Evolutionary conservation across 2,797 vertebrate species (phyloP).

Genomic region (Austrolebias charrua): DNA sequence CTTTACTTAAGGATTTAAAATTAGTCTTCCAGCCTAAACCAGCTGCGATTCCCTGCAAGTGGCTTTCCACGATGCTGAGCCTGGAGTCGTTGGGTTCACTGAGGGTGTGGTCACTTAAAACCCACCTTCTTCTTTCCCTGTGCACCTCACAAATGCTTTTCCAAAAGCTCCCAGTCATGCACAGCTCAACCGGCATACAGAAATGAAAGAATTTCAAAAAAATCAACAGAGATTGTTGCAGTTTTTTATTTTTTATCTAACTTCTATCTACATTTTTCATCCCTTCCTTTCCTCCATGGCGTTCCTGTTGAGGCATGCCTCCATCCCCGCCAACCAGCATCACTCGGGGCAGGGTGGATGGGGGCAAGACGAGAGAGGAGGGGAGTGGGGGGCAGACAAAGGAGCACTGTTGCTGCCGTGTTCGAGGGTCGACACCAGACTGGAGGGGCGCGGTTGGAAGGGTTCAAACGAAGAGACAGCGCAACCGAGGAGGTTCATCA

Average conservation of each 20-base stretch:
- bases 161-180: constrained; percentile 68
- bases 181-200: constrained; percentile 84
- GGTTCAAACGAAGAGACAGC: constrained; percentile 47
- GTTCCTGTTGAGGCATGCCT: constrained; percentile 88
- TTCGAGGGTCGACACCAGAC: constrained; percentile 60
- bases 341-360: constrained; percentile 64
- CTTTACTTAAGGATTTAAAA: constrained; percentile 61
- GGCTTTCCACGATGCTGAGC: constrained; percentile 40
- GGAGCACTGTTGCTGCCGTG: constrained; percentile 88
- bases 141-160: constrained; percentile 20
- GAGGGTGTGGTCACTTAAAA: constrained; percentile 51
- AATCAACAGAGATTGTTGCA: constrained; percentile 69
- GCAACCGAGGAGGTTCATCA: constrained; percentile 65
- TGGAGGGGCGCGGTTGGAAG: constrained; percentile 50
- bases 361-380: constrained; percentile 52
- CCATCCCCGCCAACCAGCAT: constrained; percentile 75
- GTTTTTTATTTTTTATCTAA: constrained; percentile 5
- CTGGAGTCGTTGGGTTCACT: constrained; percentile 40
- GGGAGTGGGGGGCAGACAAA: constrained; percentile 83
- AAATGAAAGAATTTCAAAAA: constrained; percentile 73
- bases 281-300: constrained; percentile 62
- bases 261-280: constrained; percentile 34
- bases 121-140: constrained; percentile 15
- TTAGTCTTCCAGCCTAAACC: constrained; percentile 38
- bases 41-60: constrained; percentile 47